A percentile compares a stretch with the other conserved stretches of the same genome.
Evolutionary conservation across 2,888 invertebrate genomes (phyloP).

Genomic region (Eumacrocentrus americanus): DNA sequence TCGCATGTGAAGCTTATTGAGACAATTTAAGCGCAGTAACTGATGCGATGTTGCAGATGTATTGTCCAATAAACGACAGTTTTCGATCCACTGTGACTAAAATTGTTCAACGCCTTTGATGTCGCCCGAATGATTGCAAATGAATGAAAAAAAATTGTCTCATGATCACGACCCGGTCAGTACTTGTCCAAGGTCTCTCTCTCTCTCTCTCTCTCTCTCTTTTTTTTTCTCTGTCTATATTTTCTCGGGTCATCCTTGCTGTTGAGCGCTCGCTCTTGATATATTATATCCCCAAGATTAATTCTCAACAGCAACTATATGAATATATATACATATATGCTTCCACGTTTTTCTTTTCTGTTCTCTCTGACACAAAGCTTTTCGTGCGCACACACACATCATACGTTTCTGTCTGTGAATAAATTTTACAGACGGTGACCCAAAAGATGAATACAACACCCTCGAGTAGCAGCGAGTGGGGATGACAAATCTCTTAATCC

Average conservation of each 20-base stretch:
- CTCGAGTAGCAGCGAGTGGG: background rate
- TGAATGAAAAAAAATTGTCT: constrained; percentile 3
- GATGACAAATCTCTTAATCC: constrained; percentile 26
- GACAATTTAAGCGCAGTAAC: constrained; percentile 32
- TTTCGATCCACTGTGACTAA: constrained; percentile 7
- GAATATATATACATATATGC: constrained; percentile 4
- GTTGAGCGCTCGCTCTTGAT: background rate
- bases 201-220: no score
- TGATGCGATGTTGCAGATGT: constrained; percentile 26
- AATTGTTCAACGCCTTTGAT: constrained; percentile 25
- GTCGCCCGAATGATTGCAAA: background rate
- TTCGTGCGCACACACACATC: background rate
- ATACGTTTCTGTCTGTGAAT: background rate
- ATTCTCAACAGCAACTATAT: constrained; percentile 34
- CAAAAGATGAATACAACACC: background rate
- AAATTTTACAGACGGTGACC: background rate
- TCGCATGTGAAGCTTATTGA: constrained; percentile 32
- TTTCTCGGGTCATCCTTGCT: no score
- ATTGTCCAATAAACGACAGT: constrained; percentile 35
- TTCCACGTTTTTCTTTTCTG: constrained; percentile 32
- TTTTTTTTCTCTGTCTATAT: no score
- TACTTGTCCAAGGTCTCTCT: background rate
- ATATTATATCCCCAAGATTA: constrained; percentile 31
- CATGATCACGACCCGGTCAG: background rate
- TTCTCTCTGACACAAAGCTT: no score